phyloP scores from a whole-genome alignment of 2,888 invertebrate genomes.

The Diplazon laetatorius region DNA sequence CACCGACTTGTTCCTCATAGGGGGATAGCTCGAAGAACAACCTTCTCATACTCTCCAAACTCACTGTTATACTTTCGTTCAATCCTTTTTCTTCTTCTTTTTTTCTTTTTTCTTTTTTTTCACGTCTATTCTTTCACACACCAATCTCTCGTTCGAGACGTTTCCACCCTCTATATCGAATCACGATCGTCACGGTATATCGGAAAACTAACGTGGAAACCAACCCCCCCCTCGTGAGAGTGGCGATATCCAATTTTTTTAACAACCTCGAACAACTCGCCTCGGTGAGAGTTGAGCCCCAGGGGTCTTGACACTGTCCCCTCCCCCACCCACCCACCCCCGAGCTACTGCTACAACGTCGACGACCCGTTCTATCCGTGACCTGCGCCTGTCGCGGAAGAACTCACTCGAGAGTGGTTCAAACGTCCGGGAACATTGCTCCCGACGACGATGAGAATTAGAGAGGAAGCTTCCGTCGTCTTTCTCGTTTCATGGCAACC shows the following conservation, averaged over 20 bases:
- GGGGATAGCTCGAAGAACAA: slow-evolving; percentile 30
- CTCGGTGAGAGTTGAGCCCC: slow-evolving; percentile 41
- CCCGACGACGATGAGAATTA: slow-evolving; percentile 45
- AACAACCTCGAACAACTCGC: slow-evolving; percentile 53
- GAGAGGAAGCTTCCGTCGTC: slow-evolving; percentile 29
- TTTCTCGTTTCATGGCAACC: slow-evolving; percentile 5
- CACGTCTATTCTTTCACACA: slow-evolving; percentile 42
- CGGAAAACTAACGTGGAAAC: neutral
- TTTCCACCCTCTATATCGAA: slow-evolving; percentile 59
- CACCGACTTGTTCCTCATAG: slow-evolving; percentile 51
- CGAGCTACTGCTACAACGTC: neutral
- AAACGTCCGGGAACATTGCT: slow-evolving; percentile 46
- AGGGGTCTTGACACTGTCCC: slow-evolving; percentile 45
- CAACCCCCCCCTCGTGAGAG: neutral
- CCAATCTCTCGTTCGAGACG: slow-evolving; percentile 30
- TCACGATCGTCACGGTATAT: slow-evolving; percentile 59
- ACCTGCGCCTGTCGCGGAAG: neutral
- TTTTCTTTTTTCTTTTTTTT: neutral
- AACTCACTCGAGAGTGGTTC: slow-evolving; percentile 1
- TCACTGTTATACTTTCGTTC: slow-evolving; percentile 34
- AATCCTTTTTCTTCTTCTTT: slow-evolving; percentile 5
- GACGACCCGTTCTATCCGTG: neutral
- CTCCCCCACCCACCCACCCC: too few species aligned
- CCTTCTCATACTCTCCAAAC: slow-evolving; percentile 44
- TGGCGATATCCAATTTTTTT: slow-evolving; percentile 58